Base-by-base conservation (phyloP, 1,140 invertebrate genomes). In the Portunus trituberculatus region DNA sequence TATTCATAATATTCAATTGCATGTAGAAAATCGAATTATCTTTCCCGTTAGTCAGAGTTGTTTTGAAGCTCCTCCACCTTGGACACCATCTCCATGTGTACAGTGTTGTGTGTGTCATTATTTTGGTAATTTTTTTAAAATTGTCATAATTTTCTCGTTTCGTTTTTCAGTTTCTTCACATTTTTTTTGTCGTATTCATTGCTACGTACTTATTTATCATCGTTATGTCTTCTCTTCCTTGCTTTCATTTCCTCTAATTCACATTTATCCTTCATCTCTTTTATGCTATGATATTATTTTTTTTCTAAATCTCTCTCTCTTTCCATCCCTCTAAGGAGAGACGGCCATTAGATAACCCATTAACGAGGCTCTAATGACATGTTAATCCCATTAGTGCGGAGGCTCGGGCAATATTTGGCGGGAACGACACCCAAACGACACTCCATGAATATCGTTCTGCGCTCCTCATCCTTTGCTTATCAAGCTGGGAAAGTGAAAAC, bases 381-480 rank as follows among this genome's bases (percentile, higher is more conserved):
- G 67, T 76, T 76, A 76, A 76, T 76, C 67, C 67, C 67, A 76
- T 76, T 76, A 76, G 67, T 76, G 25, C 67, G 67, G 67, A 25
- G n/a, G 20, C 16, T 12, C 20, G 25, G 67, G 67, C 8, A 25
- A 76, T 76, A 76, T n/a, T 76, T 76, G 67, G 67, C 67, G 0
- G 4, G 6, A 76, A 76, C 67, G 67, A 76, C 67, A 76, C 67
- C 67, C 25, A 76, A n/a, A 76, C 67, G 67, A 76, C 25, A 76
- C 67, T 25, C 67, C 16, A 20, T 76, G 25, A 76, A 76, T 76
- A 76, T n/a, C 67, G 67, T 76, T 20, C n/a, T 76, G 20, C 6
- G 67, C n/a, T 7, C n/a, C 67, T n/a, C 67, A 20, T 76, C 20
- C 7, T 76, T 76, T n/a, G 25, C 67, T 76, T 76, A n/a, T 76